These are phyloP conservation scores for Tetragonula clypearis DNA, from an alignment of 1,140 invertebrate genomes.

Conservation along the genomic window DNA sequence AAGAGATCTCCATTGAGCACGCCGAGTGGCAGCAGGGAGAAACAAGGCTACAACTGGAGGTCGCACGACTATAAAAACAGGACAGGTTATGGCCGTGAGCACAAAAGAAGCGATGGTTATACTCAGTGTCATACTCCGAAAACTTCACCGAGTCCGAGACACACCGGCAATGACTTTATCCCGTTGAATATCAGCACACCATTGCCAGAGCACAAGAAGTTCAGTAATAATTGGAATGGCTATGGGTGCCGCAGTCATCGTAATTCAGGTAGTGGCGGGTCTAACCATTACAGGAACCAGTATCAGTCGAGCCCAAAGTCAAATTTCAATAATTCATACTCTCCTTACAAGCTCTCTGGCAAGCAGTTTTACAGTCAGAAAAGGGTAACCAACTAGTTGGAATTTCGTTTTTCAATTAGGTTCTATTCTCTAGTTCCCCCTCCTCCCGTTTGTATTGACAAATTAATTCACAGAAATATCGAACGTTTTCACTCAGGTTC, in stretches of 20 bases:
- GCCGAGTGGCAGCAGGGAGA: slow-evolving; percentile 42
- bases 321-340: slow-evolving; percentile 48
- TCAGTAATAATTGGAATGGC: slow-evolving; percentile 38
- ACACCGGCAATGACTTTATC: slow-evolving; percentile 65
- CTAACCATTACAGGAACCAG: slow-evolving; percentile 53
- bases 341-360: slow-evolving; percentile 50
- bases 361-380: slow-evolving; percentile 48
- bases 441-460: too few relatives aligned
- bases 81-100: slow-evolving; percentile 58
- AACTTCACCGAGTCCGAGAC: slow-evolving; percentile 27
- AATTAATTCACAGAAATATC: too few relatives aligned
- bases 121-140: slow-evolving; percentile 6
- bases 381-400: slow-evolving; percentile 46
- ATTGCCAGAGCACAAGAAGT: slow-evolving; percentile 30
- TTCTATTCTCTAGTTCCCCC: too few relatives aligned
- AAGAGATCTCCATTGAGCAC: slow-evolving; percentile 72
- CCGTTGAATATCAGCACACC: slow-evolving; percentile 65
- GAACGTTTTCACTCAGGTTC: slow-evolving; percentile 48
- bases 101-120: slow-evolving; percentile 41
- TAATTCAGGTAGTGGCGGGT: slow-evolving; percentile 49
- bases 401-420: not conserved
- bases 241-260: slow-evolving; percentile 32
- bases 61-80: slow-evolving; percentile 36
- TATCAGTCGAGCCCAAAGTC: slow-evolving; percentile 41
- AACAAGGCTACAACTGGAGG: slow-evolving; percentile 52